A percentile compares a stretch with the other conserved stretches of the same genome.
Evolutionary conservation across 2,888 invertebrate genomes (phyloP).

Genomic region (Beris morrisii): DNA sequence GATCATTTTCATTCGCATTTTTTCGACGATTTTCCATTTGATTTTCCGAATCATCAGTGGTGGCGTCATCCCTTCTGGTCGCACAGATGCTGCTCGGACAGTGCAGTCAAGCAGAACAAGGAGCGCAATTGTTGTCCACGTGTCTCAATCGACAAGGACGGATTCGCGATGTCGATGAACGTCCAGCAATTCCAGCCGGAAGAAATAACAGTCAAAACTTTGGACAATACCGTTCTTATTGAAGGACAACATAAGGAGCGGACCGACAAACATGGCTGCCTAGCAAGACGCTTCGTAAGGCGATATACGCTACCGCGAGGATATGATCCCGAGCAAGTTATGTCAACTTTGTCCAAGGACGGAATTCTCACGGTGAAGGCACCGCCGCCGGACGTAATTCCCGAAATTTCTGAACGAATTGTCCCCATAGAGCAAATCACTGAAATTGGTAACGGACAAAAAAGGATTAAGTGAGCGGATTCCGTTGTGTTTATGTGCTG

Average conservation of each 20-base stretch:
- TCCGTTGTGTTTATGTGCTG: no score
- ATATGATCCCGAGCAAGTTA: conserved; percentile 70
- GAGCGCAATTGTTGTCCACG: conserved; percentile 17
- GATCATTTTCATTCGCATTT: conserved; percentile 27
- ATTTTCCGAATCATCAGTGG: neutral
- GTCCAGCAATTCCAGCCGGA: conserved; percentile 71
- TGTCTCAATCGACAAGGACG: conserved; percentile 61
- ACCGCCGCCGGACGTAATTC: conserved; percentile 56
- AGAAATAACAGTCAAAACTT: conserved; percentile 71
- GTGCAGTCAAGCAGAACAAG: neutral
- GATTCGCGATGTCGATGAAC: conserved; percentile 70
- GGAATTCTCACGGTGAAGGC: conserved; percentile 76
- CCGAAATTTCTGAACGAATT: conserved; percentile 16
- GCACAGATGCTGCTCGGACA: conserved; percentile 5
- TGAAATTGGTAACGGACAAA: neutral
- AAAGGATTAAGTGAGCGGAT: neutral
- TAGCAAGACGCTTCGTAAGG: conserved; percentile 78
- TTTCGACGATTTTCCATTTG: conserved; percentile 7
- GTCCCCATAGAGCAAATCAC: conserved; percentile 10
- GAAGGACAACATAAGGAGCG: conserved; percentile 74
- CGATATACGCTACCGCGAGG: conserved; percentile 68
- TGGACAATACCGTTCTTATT: conserved; percentile 65
- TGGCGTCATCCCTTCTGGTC: conserved; percentile 7
- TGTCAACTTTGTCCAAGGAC: conserved; percentile 77
- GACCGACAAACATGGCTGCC: conserved; percentile 71